These are phyloP conservation scores for Drosophila acutilabella DNA, from an alignment of 2,888 invertebrate species.

Conservation along the genomic window DNA sequence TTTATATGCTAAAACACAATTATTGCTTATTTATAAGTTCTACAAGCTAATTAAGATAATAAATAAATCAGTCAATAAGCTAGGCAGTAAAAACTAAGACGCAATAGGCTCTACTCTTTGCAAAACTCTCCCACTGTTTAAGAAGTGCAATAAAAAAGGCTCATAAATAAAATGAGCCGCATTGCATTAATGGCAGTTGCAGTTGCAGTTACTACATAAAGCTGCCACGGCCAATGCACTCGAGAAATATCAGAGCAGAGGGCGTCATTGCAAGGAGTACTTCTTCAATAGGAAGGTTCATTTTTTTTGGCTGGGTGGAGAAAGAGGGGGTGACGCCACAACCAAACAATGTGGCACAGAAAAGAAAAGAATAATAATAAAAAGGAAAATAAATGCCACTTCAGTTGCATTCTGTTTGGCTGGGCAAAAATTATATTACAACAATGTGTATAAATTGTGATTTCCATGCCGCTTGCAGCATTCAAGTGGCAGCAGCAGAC, in stretches of 20 bases:
- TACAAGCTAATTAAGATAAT: background rate
- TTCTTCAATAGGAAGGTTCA: slow-evolving; percentile 32
- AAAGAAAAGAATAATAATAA: background rate
- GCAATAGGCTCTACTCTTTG: background rate
- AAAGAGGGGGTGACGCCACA: slow-evolving; percentile 41
- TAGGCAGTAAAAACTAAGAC: background rate
- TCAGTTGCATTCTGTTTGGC: slow-evolving; percentile 67
- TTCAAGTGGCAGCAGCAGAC: slow-evolving; percentile 65
- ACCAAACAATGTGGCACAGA: slow-evolving; percentile 62
- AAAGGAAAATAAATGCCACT: slow-evolving; percentile 59
- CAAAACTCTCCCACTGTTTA: slow-evolving; percentile 58
- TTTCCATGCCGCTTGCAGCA: slow-evolving; percentile 66
- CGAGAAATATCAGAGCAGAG: slow-evolving; percentile 38
- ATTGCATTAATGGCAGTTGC: slow-evolving; percentile 81
- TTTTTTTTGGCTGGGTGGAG: background rate
- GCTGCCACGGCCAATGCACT: slow-evolving; percentile 79
- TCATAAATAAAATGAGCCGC: slow-evolving; percentile 77
- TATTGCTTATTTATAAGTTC: background rate
- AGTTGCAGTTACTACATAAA: slow-evolving; percentile 65
- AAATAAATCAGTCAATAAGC: slow-evolving; percentile 7
- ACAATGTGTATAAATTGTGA: slow-evolving; percentile 81
- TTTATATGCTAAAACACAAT: background rate
- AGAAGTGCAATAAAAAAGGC: slow-evolving; percentile 73
- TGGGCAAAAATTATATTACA: slow-evolving; percentile 78
- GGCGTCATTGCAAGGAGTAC: slow-evolving; percentile 1